These are phyloP conservation scores for Zapornia atra DNA, from an alignment of 2,113 vertebrate genomes.

Conservation along the genomic window DNA sequence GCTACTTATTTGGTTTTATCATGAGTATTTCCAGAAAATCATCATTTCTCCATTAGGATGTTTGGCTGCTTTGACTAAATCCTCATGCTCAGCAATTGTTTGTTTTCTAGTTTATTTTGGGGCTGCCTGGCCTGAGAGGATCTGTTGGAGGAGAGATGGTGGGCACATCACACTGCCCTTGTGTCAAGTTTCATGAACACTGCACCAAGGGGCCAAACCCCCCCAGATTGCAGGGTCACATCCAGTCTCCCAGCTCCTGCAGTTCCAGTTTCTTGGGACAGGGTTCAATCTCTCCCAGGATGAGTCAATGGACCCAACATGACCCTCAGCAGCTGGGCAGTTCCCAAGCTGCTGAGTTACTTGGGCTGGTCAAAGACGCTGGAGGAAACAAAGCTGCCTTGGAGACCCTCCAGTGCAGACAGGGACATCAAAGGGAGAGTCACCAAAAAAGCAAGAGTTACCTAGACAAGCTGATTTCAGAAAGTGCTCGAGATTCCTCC, in stretches of 20 bases:
- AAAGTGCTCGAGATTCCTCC: background rate
- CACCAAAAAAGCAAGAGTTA: background rate
- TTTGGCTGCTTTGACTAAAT: background rate
- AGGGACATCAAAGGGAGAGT: background rate
- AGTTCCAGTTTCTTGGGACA: background rate
- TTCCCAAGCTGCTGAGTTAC: background rate
- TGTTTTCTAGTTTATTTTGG: background rate
- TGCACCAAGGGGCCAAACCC: accelerated
- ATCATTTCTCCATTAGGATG: background rate
- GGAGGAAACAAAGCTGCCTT: background rate
- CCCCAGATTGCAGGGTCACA: accelerated
- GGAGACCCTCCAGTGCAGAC: accelerated
- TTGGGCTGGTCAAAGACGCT: background rate
- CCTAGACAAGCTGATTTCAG: background rate
- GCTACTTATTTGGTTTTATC: background rate
- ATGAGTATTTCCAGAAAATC: background rate
- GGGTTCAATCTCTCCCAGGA: background rate
- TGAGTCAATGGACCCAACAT: background rate
- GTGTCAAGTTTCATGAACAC: background rate
- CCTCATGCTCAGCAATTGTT: background rate
- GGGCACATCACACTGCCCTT: accelerated
- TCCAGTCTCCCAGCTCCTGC: background rate
- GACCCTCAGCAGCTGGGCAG: background rate
- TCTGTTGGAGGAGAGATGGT: background rate
- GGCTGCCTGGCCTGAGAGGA: accelerated